A percentile compares a stretch with the other conserved stretches of the same genome.
These are phyloP conservation scores for Rhabdomys pumilio DNA, from an alignment of 2,797 vertebrate genomes.

Conservation along the genomic window DNA sequence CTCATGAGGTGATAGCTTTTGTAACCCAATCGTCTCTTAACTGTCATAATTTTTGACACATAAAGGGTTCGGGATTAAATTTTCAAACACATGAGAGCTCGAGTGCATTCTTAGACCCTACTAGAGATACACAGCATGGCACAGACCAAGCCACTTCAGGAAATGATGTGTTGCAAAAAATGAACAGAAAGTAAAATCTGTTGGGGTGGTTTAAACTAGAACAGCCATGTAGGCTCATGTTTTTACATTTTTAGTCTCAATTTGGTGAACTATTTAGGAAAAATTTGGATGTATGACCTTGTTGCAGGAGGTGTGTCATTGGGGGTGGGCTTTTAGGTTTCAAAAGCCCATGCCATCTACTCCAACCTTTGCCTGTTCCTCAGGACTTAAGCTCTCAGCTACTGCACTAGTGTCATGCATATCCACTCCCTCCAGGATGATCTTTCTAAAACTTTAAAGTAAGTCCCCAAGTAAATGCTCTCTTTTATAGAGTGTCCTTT, in stretches of 20 bases:
- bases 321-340: not conserved
- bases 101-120: not conserved
- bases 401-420: not conserved
- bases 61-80: not conserved
- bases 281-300: not conserved
- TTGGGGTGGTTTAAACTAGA: not conserved
- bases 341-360: not conserved
- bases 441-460: not conserved
- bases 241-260: not conserved
- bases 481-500: not conserved
- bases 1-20: not conserved
- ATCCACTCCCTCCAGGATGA: not conserved
- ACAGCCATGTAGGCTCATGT: not conserved
- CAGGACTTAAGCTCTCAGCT: not conserved
- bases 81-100: not conserved
- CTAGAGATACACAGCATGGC: no score
- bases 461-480: not conserved
- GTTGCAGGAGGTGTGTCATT: not conserved
- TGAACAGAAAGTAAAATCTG: slow-evolving; percentile 42
- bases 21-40: not conserved
- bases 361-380: not conserved
- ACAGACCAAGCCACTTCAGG: not conserved
- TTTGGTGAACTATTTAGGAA: not conserved
- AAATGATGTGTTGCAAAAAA: not conserved
- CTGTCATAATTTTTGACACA: not conserved